Evolutionary conservation across 2,113 vertebrate genomes (phyloP), one percentile per base, ranked within the genome.

Genomic region (Megaptera novaeangliae): DNA sequence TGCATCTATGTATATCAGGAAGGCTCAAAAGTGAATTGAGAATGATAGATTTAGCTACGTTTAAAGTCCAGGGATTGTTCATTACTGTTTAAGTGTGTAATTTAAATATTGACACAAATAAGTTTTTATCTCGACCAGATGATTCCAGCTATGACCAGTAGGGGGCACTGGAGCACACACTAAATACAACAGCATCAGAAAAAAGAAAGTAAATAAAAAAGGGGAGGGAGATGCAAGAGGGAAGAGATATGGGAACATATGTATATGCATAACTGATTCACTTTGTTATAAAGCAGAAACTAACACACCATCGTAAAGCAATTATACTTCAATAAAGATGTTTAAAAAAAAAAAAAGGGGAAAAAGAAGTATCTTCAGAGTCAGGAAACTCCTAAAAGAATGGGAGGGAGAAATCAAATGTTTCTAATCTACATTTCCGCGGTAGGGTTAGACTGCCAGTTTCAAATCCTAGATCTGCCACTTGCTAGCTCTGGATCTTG

Each of bases 131-230:
- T 86, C 64, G 41, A 72, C 77, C 55, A 96, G 64, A 31, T 87
- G 68, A 74, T 95, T 90, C 88, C 83, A 13, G 46, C 27, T 92
- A 57, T 20, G 23, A 90, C 64, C 96, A 87, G 57, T 77, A 97
- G 95, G 39, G 84, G 88, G 69, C 63, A 81, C 69, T 89, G n/a
- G 61, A 93, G 74, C 77, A 78, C 44, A 86, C 13, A 89, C 7
- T 68, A 91, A 55, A 55, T 61, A 81, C 21, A 82, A 77, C 0
- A 34, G 21, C 61, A 5, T 31, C 3, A 15, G 17, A 2, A 55
- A 49, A 91, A 34, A 68, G 8, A 10, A 77, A 63, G 17, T 36
- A 83, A 95, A 89, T 77, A 34, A 84, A 78, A 49, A 85, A 1
- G 0, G n/a, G 25, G 41, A 41, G 41, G 41, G 41, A 41, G 41